A percentile compares a stretch with the other conserved stretches of the same genome.
phyloP scores from a whole-genome alignment of 2,888 invertebrate species.

The Heliothis peltigera region DNA sequence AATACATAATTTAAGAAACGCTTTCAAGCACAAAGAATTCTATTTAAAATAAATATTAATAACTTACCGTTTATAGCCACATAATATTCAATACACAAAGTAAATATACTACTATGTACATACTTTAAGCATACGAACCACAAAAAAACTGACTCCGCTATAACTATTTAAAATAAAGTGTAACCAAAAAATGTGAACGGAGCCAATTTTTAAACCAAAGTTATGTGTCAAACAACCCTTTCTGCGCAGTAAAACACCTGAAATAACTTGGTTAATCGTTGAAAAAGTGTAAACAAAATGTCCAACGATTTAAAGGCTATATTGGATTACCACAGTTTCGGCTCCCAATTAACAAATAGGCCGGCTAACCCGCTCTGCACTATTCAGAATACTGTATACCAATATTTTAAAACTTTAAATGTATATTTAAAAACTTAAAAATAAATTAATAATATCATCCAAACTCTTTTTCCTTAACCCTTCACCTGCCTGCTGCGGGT shows the following conservation, averaged over 20 bases:
- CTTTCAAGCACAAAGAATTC: too few species aligned
- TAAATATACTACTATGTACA: too few species aligned
- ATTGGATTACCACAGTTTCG: conserved; percentile 54
- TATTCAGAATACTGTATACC: conserved; percentile 28
- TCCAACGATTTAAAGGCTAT: conserved; percentile 39
- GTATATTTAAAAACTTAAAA: too few species aligned
- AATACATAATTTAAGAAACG: background rate
- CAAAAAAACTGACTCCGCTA: background rate
- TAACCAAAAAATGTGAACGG: background rate
- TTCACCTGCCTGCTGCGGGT: too few species aligned
- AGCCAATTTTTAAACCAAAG: conserved; percentile 5
- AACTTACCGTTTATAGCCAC: too few species aligned
- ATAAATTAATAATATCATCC: too few species aligned
- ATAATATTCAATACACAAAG: too few species aligned
- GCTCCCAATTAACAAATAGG: conserved; percentile 55
- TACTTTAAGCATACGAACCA: too few species aligned
- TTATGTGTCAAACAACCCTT: conserved; percentile 4
- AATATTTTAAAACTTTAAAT: conserved; percentile 25
- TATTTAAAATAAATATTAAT: too few species aligned
- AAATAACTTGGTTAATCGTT: conserved; percentile 25
- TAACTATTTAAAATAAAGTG: background rate
- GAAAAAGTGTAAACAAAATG: conserved; percentile 33
- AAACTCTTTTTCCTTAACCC: too few species aligned
- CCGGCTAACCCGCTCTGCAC: conserved; percentile 40
- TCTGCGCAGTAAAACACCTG: conserved; percentile 12